Base-by-base conservation (phyloP, 2,113 vertebrate genomes). In the Phylloscopus trochiloides region DNA sequence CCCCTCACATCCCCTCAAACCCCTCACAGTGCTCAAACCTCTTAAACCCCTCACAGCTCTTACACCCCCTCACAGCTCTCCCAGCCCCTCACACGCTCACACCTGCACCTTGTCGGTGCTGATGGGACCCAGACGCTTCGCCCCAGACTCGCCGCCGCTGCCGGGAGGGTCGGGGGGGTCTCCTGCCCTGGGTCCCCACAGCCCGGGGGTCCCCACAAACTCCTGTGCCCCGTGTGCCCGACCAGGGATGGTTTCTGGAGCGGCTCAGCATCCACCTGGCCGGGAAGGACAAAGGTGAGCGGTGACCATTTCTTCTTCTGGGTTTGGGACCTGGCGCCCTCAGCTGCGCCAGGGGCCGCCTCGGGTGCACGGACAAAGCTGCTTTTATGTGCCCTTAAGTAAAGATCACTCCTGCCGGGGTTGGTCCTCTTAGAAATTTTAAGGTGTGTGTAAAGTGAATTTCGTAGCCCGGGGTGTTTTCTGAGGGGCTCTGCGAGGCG, bases 341-440 rank as follows among this genome's bases (percentile, higher is more conserved):
- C 34, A 0, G 3, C 0, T 6, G 7, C 3, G 34, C 40, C 40
- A 40, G 20, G 7, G 1, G 12, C 28, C 29, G 10, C 4, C 18
- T n/a, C 6, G 18, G 6, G 3, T 17, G 10, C 17, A 0, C 0
- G 8, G 2, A 0, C 12, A 13, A 21, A 9, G 16, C 26, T 31
- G 2, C 18, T 68, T 57, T 22, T 10, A 1, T 4, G 11, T 34
- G 59, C 4, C 5, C 5, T 48, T 5, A 3, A 9, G 36, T 16
- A 5, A 55, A n/a, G 24, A 3, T n/a, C 3, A 0, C 2, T 45
- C 24, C 34, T 34, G 11, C 12, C 12, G 2, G 8, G 0, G 0
- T 22, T 36, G 5, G 5, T 63, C 3, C 15, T 12, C 9, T 25
- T 14, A 22, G 47, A 62, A 51, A 21, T 51, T 9, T 0, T n/a